phyloP scores from a whole-genome alignment of 2,113 vertebrate species.

The Eupsittula cactorum region DNA sequence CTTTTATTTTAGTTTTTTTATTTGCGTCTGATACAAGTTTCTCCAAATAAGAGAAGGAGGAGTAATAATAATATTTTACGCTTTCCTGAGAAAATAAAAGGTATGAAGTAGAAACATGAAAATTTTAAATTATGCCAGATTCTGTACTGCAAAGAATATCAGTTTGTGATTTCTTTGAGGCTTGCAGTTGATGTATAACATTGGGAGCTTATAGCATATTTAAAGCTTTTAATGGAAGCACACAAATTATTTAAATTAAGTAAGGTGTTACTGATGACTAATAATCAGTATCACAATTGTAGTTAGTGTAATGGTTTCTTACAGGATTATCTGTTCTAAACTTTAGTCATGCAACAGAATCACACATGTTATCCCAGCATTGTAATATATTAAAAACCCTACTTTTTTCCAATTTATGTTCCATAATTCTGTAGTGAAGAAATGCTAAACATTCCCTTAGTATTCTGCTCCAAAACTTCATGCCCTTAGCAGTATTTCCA shows the following conservation, averaged over 20 bases:
- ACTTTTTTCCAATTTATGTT: neutral
- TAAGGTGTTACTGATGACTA: neutral
- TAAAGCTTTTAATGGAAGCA: neutral
- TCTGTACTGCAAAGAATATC: neutral
- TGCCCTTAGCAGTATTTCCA: neutral
- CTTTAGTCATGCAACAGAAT: neutral
- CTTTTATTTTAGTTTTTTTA: neutral
- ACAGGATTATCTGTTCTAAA: neutral
- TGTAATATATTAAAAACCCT: neutral
- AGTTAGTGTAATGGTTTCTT: neutral
- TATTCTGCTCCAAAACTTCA: neutral
- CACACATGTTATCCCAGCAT: neutral
- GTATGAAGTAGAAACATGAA: neutral
- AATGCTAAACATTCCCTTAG: neutral
- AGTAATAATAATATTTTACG: neutral
- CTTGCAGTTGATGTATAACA: neutral
- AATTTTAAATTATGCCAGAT: neutral
- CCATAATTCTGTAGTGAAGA: neutral
- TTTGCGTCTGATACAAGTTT: neutral
- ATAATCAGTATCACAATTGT: neutral
- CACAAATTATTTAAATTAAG: neutral
- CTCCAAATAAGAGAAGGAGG: neutral
- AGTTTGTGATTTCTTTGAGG: neutral
- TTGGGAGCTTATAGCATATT: neutral
- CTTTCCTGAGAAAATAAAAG: neutral